Conservation (phyloP, 2,888 invertebrate genomes). For the Stomorhina lunata region DNA sequence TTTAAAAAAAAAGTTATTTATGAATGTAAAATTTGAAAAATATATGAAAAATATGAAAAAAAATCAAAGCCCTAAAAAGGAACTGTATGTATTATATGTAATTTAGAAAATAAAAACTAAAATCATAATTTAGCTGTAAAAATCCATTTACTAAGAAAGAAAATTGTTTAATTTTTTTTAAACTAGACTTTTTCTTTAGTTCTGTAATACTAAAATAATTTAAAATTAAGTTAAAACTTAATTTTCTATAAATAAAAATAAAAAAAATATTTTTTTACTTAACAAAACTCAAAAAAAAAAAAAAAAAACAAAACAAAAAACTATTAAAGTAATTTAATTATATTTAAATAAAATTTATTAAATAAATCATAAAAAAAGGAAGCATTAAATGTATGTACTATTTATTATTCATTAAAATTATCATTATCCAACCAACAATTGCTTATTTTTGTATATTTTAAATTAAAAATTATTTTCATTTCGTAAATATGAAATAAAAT, state of each 20-base stretch:
- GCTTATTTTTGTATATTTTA: not conserved
- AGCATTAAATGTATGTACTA: conserved; percentile 41
- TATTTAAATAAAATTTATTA: conserved; percentile 40
- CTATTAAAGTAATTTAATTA: not conserved
- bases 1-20: conserved; percentile 16
- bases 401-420: conserved; percentile 23
- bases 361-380: not conserved
- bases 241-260: not conserved
- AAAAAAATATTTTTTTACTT: conserved; percentile 48
- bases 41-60: not conserved
- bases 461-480: conserved; percentile 19
- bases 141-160: not conserved
- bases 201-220: not conserved
- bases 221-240: conserved; percentile 28
- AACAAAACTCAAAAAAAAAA: not conserved
- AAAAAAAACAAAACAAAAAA: not conserved
- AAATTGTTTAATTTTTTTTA: conserved; percentile 20
- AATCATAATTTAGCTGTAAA: conserved; percentile 23
- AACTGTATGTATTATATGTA: conserved; percentile 50
- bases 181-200: conserved; percentile 3
- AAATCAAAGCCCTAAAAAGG: not conserved
- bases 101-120: conserved; percentile 38
- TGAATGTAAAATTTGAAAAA: conserved; percentile 35
- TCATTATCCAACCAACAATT: not conserved
- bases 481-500: not conserved